phyloP scores from a whole-genome alignment of 2,113 vertebrate genomes.

The Stegastes partitus region DNA sequence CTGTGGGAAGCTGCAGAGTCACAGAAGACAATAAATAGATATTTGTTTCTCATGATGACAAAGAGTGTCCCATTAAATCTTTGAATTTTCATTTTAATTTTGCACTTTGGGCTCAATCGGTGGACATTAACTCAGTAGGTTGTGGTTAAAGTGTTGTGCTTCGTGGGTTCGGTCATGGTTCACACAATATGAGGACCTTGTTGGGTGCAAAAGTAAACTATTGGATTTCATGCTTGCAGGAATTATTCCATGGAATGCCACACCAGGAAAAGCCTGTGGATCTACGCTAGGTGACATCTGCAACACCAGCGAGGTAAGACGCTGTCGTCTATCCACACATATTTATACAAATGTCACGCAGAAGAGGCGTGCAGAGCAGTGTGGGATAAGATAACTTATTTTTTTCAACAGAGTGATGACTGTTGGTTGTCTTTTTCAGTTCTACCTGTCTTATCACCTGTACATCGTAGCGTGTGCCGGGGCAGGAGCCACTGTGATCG shows the following conservation, averaged over 20 bases:
- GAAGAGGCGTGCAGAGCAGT: not conserved
- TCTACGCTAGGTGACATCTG: slow-evolving; percentile 91
- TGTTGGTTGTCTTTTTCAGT: slow-evolving; percentile 81
- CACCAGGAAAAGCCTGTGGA: slow-evolving; percentile 94
- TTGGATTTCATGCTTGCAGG: slow-evolving; percentile 81
- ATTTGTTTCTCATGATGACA: not conserved
- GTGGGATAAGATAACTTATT: not conserved
- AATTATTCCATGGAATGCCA: slow-evolving; percentile 96
- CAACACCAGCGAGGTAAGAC: slow-evolving; percentile 91
- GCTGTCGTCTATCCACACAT: not conserved
- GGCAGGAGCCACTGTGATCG: slow-evolving; percentile 96
- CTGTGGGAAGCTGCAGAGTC: not conserved
- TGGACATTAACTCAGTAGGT: not conserved
- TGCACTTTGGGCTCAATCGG: not conserved
- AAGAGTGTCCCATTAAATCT: not conserved
- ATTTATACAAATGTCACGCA: not conserved
- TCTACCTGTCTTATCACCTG: slow-evolving; percentile 98
- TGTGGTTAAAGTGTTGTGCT: not conserved
- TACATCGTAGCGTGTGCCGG: slow-evolving; percentile 98
- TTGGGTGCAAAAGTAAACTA: slow-evolving; percentile 5
- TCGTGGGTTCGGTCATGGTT: not conserved
- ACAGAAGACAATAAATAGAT: not conserved
- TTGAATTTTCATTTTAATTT: not conserved
- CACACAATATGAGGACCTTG: not conserved
- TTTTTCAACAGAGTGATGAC: not conserved